These are phyloP conservation scores for Erannis defoliaria DNA, from an alignment of 2,888 invertebrate genomes.

Conservation along the genomic window DNA sequence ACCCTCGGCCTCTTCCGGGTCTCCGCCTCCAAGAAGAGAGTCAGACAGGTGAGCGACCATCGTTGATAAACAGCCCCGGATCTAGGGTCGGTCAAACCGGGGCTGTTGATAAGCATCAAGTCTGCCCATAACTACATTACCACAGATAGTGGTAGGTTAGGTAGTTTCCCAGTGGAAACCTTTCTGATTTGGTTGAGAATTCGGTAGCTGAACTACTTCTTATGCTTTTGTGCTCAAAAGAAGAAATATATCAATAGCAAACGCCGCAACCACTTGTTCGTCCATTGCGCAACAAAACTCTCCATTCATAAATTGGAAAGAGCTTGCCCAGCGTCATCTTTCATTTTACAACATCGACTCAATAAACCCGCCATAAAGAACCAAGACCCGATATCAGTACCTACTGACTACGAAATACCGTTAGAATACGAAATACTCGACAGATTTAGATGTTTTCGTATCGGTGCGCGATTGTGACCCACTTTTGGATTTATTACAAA, in stretches of 20 bases:
- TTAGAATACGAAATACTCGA: constrained; percentile 56
- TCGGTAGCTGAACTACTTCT: neutral
- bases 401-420: too few relatives aligned
- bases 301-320: constrained; percentile 4
- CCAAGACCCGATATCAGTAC: constrained; percentile 7
- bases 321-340: constrained; percentile 5
- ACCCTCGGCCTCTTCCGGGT: constrained; percentile 97
- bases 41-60: constrained; percentile 90
- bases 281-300: neutral
- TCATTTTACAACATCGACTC: constrained; percentile 10
- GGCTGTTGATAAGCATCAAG: too few relatives aligned
- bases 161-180: too few relatives aligned
- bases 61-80: too few relatives aligned
- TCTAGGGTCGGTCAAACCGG: too few relatives aligned
- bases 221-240: neutral
- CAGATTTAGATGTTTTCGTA: constrained; percentile 73
- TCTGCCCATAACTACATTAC: too few relatives aligned
- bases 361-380: constrained; percentile 12
- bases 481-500: constrained; percentile 45
- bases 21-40: constrained; percentile 96
- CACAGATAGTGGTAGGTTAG: too few relatives aligned
- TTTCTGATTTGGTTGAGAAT: too few relatives aligned
- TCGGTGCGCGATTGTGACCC: constrained; percentile 37
- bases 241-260: neutral
- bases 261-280: neutral